Evolutionary conservation across 1,140 invertebrate genomes (phyloP).

Genomic region (Drosophila pruinosa): DNA sequence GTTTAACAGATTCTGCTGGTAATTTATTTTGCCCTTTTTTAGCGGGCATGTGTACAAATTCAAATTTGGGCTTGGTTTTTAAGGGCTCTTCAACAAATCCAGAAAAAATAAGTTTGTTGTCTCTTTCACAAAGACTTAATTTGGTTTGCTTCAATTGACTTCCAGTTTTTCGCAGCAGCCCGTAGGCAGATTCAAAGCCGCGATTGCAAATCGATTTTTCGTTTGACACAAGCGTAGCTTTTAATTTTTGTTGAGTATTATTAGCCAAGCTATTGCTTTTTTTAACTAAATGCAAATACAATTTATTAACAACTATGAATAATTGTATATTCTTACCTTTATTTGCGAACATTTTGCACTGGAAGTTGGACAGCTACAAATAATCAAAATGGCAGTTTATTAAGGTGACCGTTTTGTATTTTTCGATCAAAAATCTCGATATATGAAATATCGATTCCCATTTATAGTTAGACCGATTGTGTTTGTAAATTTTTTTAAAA

Average conservation of each 20-base stretch:
- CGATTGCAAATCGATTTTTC: constrained; percentile 19
- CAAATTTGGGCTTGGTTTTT: constrained; percentile 24
- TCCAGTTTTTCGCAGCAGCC: constrained; percentile 34
- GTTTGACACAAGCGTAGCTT: constrained; percentile 7
- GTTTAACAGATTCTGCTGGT: too few species aligned
- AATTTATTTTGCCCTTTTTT: not conserved
- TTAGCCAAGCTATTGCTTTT: constrained; percentile 15
- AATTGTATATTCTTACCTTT: constrained; percentile 22
- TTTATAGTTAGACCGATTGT: too few species aligned
- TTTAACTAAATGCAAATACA: not conserved
- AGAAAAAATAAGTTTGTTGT: constrained; percentile 60
- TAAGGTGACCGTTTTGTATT: constrained; percentile 10
- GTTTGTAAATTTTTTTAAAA: too few species aligned
- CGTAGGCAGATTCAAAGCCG: constrained; percentile 53
- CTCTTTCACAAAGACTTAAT: constrained; percentile 43
- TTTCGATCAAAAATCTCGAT: too few species aligned
- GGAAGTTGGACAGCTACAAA: constrained; percentile 7
- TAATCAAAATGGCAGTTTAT: constrained; percentile 1
- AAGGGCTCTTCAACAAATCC: constrained; percentile 45
- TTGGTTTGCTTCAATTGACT: constrained; percentile 64
- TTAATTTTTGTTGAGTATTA: constrained; percentile 54
- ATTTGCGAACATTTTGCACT: constrained; percentile 51
- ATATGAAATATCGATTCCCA: not conserved
- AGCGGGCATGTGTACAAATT: constrained; percentile 53
- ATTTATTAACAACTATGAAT: not conserved